Base-by-base conservation (phyloP, 2,888 invertebrate genomes). In the Drosophila koepferae region DNA sequence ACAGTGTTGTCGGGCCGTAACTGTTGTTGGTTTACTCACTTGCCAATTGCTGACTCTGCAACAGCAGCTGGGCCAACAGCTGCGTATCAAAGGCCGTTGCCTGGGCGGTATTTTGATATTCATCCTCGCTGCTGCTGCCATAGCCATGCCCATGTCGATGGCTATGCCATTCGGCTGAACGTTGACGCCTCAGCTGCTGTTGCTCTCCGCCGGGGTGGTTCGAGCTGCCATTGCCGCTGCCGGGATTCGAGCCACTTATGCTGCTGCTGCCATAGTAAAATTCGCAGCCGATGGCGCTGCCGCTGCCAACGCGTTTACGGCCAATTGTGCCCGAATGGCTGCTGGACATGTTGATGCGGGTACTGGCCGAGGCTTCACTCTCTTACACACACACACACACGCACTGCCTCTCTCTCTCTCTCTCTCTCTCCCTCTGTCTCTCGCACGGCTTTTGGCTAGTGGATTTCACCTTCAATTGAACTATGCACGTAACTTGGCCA, bases 41-140 rank as follows among this genome's bases (percentile, higher is more conserved):
- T 90, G 94, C 94, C 92, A 94, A 94, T 90, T 94, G 94, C 92
- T 95, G 94, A 86, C 94, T 94, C 91, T 95, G 94, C 68, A 94
- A 93, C 72, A 95, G 91, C 69, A 95, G 92, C 77, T 94, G 94
- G 41, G 95, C 94, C 89, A 95, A 92, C 78, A 95, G 93, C 85
- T 94, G 94, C 80, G 94, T 94, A 89, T 94, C 94, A 75, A 94
- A 93, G 60, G 93, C 91, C 53, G 93, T 91, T 40, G 92, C 88
- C 71, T 91, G 93, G 40, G 93, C 93, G 72, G 92, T 92, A 77
- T 93, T 93, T 82, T 93, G 94, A 83, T 94, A 94, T 86, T 95
- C 94, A 77, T 94, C 94, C 80, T 94, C 94, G 87, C 94, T 94
- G 89, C 94, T 94, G 85, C 94, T 94, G 54, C 88, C 90, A 41